phyloP scores from a whole-genome alignment of 2,113 vertebrate genomes.

The Pavo muticus region DNA sequence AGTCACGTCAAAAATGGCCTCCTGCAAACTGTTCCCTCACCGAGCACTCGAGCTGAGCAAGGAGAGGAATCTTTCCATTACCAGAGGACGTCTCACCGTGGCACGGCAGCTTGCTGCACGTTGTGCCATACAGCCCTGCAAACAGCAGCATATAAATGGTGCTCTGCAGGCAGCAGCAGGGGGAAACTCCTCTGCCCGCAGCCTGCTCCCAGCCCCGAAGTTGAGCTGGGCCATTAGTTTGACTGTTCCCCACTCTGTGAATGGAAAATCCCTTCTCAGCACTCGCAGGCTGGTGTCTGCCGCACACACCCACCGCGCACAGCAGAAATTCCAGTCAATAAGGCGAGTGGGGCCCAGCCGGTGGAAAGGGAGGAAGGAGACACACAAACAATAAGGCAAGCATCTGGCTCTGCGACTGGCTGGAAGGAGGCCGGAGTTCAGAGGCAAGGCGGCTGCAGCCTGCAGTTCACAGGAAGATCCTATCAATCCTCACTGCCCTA shows the following conservation, averaged over 20 bases:
- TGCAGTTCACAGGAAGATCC: constrained; percentile 55
- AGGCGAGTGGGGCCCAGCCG: constrained; percentile 73
- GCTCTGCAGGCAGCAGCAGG: not conserved
- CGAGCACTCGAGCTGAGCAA: constrained; percentile 1
- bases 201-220: constrained; percentile 49
- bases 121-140: not conserved
- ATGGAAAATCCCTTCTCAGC: constrained; percentile 75
- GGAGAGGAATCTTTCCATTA: not conserved
- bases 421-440: constrained; percentile 67
- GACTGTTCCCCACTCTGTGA: constrained; percentile 69
- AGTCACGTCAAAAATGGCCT: constrained; percentile 72
- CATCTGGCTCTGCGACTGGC: constrained; percentile 73
- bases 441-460: constrained; percentile 39
- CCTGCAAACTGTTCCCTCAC: constrained; percentile 63
- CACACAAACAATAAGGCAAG: constrained; percentile 76
- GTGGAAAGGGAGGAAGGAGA: constrained; percentile 73
- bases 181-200: constrained; percentile 32
- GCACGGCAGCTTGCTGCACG: not conserved
- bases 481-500: constrained; percentile 53
- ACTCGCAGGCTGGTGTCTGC: constrained; percentile 68
- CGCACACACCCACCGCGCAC: constrained; percentile 76
- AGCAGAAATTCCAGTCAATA: constrained; percentile 76
- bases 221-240: constrained; percentile 69
- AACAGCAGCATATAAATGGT: not conserved
- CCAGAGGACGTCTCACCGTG: constrained; percentile 12